phyloP scores from a whole-genome alignment of 2,888 invertebrate species.

The Apotomis betuletana region DNA sequence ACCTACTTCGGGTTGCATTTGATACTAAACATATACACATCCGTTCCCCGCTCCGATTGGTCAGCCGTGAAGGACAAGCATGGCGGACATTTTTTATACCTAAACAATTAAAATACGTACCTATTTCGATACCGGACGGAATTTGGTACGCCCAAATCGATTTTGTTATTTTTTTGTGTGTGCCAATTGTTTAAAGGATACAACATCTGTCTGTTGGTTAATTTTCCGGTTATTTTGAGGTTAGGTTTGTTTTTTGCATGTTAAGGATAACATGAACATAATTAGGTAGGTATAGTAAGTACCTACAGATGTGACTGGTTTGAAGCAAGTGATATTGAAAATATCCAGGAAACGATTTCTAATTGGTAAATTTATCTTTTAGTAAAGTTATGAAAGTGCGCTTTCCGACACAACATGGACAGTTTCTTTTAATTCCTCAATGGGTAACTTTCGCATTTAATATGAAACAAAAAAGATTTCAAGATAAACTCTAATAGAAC shows the following conservation, averaged over 20 bases:
- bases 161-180: constrained; percentile 41
- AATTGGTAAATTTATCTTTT: no score
- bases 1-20: constrained; percentile 2
- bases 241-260: constrained; percentile 1
- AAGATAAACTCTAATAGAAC: constrained; percentile 3
- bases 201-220: constrained; percentile 32
- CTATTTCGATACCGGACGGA: constrained; percentile 50
- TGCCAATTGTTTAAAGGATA: constrained; percentile 33
- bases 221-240: constrained; percentile 25
- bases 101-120: constrained; percentile 57
- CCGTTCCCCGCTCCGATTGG: constrained; percentile 51
- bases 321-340: no score
- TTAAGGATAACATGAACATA: constrained; percentile 5
- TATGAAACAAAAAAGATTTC: constrained; percentile 16
- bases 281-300: not conserved
- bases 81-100: constrained; percentile 57
- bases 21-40: constrained; percentile 14
- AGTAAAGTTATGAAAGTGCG: no score
- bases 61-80: constrained; percentile 60
- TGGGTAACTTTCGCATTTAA: constrained; percentile 1
- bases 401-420: not conserved
- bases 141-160: constrained; percentile 43
- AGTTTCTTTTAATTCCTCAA: not conserved
- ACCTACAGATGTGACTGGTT: no score
- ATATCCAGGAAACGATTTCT: no score